Conservation (phyloP, 1,140 invertebrate species). For the Holotrichia oblita region DNA sequence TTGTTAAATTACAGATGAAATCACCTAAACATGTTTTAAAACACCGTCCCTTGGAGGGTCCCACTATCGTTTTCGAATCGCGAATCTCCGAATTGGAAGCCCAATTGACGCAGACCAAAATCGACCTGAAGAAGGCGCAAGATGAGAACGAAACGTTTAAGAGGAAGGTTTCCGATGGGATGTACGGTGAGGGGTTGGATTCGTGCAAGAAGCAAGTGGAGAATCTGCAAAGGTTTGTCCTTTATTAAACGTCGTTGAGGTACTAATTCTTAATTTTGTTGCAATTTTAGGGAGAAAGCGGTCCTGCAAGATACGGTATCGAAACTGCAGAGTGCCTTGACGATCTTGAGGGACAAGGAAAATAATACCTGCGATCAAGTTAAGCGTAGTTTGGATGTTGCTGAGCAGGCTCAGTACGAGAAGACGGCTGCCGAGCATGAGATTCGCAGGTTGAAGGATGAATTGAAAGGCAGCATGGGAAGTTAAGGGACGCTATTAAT, state of each 20-base stretch:
- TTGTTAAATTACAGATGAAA: conserved; percentile 48
- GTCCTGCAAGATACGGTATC: conserved; percentile 72
- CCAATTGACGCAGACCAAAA: conserved; percentile 77
- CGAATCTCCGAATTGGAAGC: conserved; percentile 85
- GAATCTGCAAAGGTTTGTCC: conserved; percentile 67
- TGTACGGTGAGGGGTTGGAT: conserved; percentile 61
- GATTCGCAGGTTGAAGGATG: conserved; percentile 77
- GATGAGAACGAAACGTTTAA: conserved; percentile 74
- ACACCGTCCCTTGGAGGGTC: conserved; percentile 64
- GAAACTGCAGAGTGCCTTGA: conserved; percentile 71
- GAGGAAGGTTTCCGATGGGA: conserved; percentile 67
- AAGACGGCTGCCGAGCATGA: conserved; percentile 80
- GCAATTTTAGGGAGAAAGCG: conserved; percentile 69
- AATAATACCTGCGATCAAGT: conserved; percentile 71
- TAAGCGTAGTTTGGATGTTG: conserved; percentile 75
- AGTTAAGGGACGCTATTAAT: conserved; percentile 66
- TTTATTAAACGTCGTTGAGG: too few relatives aligned
- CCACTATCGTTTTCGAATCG: conserved; percentile 82
- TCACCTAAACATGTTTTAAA: conserved; percentile 58
- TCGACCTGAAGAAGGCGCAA: conserved; percentile 75
- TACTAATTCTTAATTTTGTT: too few relatives aligned
- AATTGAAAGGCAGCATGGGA: conserved; percentile 77
- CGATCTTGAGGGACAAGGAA: conserved; percentile 73
- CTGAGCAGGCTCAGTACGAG: conserved; percentile 82
- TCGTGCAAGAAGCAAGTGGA: conserved; percentile 74